These are phyloP conservation scores for Mamestra configurata DNA, from an alignment of 1,140 invertebrate species.

Conservation along the genomic window DNA sequence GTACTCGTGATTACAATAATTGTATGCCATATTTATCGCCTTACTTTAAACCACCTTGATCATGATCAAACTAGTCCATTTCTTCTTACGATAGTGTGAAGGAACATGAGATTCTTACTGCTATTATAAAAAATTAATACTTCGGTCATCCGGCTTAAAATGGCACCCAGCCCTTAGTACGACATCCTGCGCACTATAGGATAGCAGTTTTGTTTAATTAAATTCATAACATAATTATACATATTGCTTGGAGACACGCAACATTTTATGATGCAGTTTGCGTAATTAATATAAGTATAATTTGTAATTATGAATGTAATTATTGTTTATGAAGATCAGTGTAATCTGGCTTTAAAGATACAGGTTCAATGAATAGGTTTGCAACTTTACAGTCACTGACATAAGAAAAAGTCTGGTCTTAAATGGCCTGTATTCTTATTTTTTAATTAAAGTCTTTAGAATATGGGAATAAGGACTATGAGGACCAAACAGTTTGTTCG, in stretches of 20 bases:
- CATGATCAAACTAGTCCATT: not conserved
- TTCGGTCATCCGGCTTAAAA: slow-evolving; percentile 54
- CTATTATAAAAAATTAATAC: slow-evolving; percentile 51
- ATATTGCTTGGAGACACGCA: slow-evolving; percentile 32
- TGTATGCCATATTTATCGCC: no score
- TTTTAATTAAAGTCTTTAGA: no score
- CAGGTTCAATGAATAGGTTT: not conserved
- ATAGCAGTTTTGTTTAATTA: slow-evolving; percentile 53
- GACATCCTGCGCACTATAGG: slow-evolving; percentile 45
- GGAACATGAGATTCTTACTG: slow-evolving; percentile 43
- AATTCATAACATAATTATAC: slow-evolving; percentile 55
- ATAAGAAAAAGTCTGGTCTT: not conserved
- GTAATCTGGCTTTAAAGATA: not conserved
- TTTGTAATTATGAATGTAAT: slow-evolving; percentile 34
- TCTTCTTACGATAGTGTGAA: slow-evolving; percentile 4
- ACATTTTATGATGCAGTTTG: slow-evolving; percentile 25
- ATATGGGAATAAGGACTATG: no score
- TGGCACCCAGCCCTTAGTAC: slow-evolving; percentile 37
- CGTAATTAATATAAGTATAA: slow-evolving; percentile 26
- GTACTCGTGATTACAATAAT: no score
- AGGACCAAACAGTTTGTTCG: no score
- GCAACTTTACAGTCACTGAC: not conserved
- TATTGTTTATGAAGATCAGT: slow-evolving; percentile 14
- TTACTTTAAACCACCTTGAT: not conserved
- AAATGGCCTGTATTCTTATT: no score